A percentile compares a stretch with the other conserved stretches of the same genome.
Conservation (phyloP, 1,140 invertebrate species). For the Coelopa frigida region DNA sequence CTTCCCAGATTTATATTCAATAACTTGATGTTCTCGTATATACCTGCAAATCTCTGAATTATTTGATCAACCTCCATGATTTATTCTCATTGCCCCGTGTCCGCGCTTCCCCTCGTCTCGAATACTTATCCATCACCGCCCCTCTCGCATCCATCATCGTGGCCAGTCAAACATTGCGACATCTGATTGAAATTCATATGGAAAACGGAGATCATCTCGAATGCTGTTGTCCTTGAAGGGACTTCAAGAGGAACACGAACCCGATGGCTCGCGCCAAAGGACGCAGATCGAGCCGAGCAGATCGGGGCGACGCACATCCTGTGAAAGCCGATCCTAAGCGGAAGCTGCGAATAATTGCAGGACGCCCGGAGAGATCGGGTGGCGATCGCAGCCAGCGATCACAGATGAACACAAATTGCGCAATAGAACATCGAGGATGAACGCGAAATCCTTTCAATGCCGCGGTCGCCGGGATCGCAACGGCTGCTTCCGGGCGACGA, state of each 20-base stretch:
- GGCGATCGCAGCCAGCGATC: not conserved
- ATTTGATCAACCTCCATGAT: too few relatives aligned
- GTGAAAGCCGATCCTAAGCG: not conserved
- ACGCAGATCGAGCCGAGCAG: conserved; percentile 11
- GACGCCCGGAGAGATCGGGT: not conserved
- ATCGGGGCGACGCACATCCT: not conserved
- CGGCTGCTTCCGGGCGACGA: conserved; percentile 8
- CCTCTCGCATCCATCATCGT: not conserved
- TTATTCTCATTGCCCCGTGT: not conserved
- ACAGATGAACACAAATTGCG: conserved; percentile 10
- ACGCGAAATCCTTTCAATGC: conserved; percentile 2
- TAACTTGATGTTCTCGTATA: too few relatives aligned
- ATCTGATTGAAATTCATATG: not conserved
- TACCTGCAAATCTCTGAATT: too few relatives aligned
- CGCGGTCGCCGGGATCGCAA: conserved; percentile 7
- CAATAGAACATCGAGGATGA: conserved; percentile 9
- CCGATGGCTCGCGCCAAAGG: conserved; percentile 10
- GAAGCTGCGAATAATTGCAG: conserved; percentile 6
- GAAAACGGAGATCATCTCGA: not conserved
- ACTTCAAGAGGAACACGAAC: not conserved
- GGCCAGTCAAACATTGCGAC: not conserved
- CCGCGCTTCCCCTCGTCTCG: not conserved
- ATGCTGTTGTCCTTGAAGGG: too few relatives aligned
- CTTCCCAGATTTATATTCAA: too few relatives aligned
- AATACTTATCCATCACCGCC: not conserved